These are phyloP conservation scores for Drosophila bunnanda DNA, from an alignment of 2,888 invertebrate genomes.

Conservation along the genomic window DNA sequence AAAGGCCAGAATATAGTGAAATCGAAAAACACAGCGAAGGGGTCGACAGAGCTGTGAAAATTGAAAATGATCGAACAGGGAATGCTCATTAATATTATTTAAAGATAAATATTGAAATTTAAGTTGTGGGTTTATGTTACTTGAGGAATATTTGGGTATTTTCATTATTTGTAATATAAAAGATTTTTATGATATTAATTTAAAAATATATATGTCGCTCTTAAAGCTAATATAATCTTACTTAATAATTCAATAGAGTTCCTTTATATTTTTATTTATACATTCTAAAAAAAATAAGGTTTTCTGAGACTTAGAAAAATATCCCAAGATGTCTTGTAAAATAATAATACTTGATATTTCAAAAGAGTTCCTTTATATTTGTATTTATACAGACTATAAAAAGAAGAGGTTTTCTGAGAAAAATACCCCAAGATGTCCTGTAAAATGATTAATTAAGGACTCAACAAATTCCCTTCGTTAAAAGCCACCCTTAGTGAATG, in stretches of 20 bases:
- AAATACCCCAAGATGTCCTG: not conserved
- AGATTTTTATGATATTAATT: too few relatives aligned
- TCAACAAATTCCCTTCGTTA: not conserved
- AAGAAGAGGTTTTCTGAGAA: not conserved
- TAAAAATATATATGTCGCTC: too few relatives aligned
- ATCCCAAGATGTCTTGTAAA: not conserved
- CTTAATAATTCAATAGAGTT: too few relatives aligned
- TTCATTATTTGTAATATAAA: too few relatives aligned
- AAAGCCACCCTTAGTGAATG: slow-evolving; percentile 10
- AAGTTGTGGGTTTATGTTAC: not conserved
- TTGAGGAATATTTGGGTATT: not conserved
- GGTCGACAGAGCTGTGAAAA: not conserved
- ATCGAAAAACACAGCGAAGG: slow-evolving; percentile 42
- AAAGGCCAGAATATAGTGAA: slow-evolving; percentile 55
- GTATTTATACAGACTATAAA: too few relatives aligned
- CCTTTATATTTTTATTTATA: not conserved
- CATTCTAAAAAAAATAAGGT: not conserved
- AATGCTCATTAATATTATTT: not conserved
- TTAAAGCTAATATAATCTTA: too few relatives aligned
- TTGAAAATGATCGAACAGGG: not conserved
- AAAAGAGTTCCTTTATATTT: not conserved
- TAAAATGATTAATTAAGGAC: not conserved
- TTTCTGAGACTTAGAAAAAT: too few relatives aligned
- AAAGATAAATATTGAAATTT: not conserved
- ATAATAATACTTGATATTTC: not conserved